Base-by-base conservation (phyloP, 2,797 vertebrate species). In the Catharus ustulatus region DNA sequence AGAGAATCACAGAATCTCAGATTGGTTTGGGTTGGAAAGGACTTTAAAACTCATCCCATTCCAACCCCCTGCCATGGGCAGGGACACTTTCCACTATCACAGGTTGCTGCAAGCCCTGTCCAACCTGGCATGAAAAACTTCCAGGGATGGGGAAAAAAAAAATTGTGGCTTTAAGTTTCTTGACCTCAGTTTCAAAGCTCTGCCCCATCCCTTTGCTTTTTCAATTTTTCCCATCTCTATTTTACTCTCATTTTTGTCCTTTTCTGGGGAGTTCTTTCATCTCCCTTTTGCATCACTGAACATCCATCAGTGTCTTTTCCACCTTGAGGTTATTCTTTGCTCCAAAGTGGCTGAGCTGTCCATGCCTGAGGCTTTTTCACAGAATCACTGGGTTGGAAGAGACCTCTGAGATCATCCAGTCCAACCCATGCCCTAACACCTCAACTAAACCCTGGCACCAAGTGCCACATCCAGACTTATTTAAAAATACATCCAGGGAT, bases 201-300 rank as follows among this genome's bases (percentile, higher is more conserved):
- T 88, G 30, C 16, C 34, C 22, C 4, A 15, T 49, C 34, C 23
- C 34, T 79, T 61, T 79, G n/a, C 40, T 57, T 72, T 90, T 79
- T 45, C 13, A 57, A 0, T 36, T 73, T 58, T 75, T 27, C 21
- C 30, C 2, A 3, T 62, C 10, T 71, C 6, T 48, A 0, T 64
- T 90, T 75, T 22, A 9, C 13, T 84, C 8, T 72, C 1, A 2
- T 8, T 22, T 84, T 79, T 45, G 10, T 64, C 5, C 45, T 64
- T 87, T 75, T 68, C n/a, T 6, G 1, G 13, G 21, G 7, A 18
- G 4, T 49, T 69, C 48, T 71, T 87, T 48, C 14, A 13, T 64
- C 42, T 89, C 32, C 11, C 59, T 79, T 24, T 29, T 38, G 18
- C 51, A 20, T 24, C n/a, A 15, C 32, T 62, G 5, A 66, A 26